Percentiles rank a stretch among this genome's conserved stretches.
Conservation (phyloP, 2,113 vertebrate species). For the Brachyistius frenatus region DNA sequence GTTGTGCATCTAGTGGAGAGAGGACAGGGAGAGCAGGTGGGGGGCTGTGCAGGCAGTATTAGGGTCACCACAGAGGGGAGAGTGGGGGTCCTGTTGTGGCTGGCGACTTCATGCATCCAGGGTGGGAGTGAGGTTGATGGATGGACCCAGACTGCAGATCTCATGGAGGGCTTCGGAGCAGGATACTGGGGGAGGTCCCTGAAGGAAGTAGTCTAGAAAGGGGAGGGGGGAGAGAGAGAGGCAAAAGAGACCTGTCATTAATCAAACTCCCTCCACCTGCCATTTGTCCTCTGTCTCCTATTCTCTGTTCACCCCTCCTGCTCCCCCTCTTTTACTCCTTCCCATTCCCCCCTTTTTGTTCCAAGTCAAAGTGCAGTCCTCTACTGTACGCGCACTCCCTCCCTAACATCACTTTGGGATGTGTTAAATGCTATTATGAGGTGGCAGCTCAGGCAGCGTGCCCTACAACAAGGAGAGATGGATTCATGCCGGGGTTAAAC, state of each 20-base stretch:
- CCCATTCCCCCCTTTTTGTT: conserved; percentile 25
- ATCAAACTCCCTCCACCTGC: conserved; percentile 82
- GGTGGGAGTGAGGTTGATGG: conserved; percentile 65
- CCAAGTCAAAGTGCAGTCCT: conserved; percentile 36
- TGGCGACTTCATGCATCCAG: conserved; percentile 40
- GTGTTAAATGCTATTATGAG: conserved; percentile 77
- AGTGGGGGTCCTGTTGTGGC: conserved; percentile 52
- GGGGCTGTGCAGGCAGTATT: conserved; percentile 49
- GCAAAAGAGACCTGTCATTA: conserved; percentile 72
- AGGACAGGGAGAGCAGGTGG: conserved; percentile 38
- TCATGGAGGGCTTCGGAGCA: conserved; percentile 57
- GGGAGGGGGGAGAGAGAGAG: conserved; percentile 17
- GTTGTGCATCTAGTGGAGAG: background rate
- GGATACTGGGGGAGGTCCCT: conserved; percentile 69
- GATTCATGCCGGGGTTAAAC: conserved; percentile 61
- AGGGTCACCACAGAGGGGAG: conserved; percentile 48
- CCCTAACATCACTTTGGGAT: conserved; percentile 63
- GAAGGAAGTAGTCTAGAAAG: conserved; percentile 56
- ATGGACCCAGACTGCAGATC: conserved; percentile 71
- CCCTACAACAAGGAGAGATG: conserved; percentile 66
- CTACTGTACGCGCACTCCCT: conserved; percentile 34
- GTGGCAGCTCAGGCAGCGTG: conserved; percentile 61
- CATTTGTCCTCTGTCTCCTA: conserved; percentile 56
- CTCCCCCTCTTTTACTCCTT: conserved; percentile 30
- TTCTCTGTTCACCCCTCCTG: conserved; percentile 61